Percentiles rank a stretch among this genome's conserved stretches.
These are phyloP conservation scores for Phycodurus eques DNA, from an alignment of 2,113 vertebrate genomes.

Conservation along the genomic window DNA sequence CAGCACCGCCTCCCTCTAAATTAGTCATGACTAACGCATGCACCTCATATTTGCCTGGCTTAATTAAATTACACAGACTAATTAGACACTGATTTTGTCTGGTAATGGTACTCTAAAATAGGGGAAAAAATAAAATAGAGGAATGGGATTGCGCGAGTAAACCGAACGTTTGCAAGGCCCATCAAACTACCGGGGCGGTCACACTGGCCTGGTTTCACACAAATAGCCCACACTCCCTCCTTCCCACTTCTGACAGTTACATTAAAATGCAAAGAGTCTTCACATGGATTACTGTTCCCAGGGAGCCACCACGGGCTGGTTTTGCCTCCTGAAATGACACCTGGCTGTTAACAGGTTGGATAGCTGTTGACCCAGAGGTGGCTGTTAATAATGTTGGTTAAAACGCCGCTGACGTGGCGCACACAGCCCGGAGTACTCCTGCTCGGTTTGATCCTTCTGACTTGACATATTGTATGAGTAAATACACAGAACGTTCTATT, in stretches of 20 bases:
- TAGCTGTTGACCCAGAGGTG: conserved; percentile 52
- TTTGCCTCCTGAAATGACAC: conserved; percentile 13
- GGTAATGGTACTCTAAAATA: conserved; percentile 70
- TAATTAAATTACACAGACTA: conserved; percentile 90
- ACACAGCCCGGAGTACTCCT: conserved; percentile 33
- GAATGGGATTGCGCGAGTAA: conserved; percentile 45
- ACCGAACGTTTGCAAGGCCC: conserved; percentile 46
- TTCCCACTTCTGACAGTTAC: conserved; percentile 55
- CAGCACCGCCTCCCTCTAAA: conserved; percentile 58
- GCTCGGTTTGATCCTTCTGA: conserved; percentile 42
- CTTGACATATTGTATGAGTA: conserved; percentile 38
- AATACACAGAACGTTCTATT: conserved; percentile 33
- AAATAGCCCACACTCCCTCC: conserved; percentile 29
- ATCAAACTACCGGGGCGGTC: conserved; percentile 54
- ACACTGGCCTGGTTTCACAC: conserved; percentile 50
- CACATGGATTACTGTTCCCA: conserved; percentile 64
- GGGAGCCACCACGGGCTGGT: conserved; percentile 15
- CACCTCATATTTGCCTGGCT: conserved; percentile 69
- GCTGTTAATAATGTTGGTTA: conserved; percentile 54
- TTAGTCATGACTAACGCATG: conserved; percentile 81
- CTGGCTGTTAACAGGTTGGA: conserved; percentile 55
- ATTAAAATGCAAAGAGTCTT: conserved; percentile 74
- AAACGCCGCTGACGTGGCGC: conserved; percentile 17
- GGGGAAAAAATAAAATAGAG: conserved; percentile 19
- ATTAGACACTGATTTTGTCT: conserved; percentile 82